A percentile compares a stretch with the other conserved stretches of the same genome.
Conservation (phyloP, 2,888 invertebrate species). For the Plagodis dolabraria region DNA sequence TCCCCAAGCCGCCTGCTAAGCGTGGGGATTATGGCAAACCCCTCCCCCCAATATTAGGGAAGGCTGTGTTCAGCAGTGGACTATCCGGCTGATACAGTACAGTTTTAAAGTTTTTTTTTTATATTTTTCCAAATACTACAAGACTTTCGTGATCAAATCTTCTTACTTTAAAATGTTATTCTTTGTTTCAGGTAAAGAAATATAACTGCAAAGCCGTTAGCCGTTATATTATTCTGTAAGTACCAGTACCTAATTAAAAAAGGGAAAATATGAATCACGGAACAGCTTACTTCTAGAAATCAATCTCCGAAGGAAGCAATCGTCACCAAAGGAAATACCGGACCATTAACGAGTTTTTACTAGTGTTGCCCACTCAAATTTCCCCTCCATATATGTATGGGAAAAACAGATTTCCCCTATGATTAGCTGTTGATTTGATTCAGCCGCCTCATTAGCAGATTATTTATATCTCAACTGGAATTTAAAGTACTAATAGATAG, state of each 20-base stretch:
- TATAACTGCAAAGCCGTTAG: neutral
- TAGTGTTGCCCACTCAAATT: conserved; percentile 18
- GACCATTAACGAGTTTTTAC: conserved; percentile 4
- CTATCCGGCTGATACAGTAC: too few relatives aligned
- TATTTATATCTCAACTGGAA: conserved; percentile 17
- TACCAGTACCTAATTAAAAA: conserved; percentile 7
- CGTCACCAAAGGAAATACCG: conserved; percentile 24
- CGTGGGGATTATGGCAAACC: too few relatives aligned
- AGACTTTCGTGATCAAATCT: neutral
- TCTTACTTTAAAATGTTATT: conserved; percentile 3
- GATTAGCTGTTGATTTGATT: conserved; percentile 15
- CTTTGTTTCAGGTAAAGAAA: conserved; percentile 48
- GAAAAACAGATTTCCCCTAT: conserved; percentile 20
- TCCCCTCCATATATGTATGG: conserved; percentile 30
- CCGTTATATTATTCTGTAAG: neutral
- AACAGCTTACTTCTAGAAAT: conserved; percentile 4
- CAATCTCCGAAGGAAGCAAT: conserved; percentile 20
- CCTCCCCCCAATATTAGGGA: too few relatives aligned
- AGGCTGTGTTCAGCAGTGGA: too few relatives aligned
- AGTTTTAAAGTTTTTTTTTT: too few relatives aligned
- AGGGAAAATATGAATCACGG: conserved; percentile 27
- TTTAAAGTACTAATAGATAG: conserved; percentile 9
- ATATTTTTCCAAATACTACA: too few relatives aligned
- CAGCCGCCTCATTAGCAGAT: conserved; percentile 15
- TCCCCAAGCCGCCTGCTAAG: too few relatives aligned